Evolutionary conservation across 2,113 vertebrate genomes (phyloP).

Genomic region (Sylvietta virens): DNA sequence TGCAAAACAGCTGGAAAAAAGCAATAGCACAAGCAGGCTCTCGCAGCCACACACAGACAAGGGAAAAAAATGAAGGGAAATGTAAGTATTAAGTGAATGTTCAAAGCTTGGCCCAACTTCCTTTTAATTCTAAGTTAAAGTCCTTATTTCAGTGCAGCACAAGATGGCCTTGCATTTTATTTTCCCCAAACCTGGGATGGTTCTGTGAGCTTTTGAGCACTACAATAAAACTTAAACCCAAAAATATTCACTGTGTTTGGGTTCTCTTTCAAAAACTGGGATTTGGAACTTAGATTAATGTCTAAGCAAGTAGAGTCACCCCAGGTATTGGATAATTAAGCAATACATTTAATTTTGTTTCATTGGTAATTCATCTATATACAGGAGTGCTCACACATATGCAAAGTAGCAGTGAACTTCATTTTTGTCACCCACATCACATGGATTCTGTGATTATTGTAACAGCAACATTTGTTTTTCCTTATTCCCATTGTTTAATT

Average conservation of each 20-base stretch:
- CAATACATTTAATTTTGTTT: background rate
- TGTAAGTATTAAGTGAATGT: background rate
- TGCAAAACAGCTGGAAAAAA: background rate
- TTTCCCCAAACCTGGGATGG: background rate
- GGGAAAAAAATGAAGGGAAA: background rate
- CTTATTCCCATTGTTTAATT: conserved; percentile 49
- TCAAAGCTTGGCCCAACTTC: background rate
- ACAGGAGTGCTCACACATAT: background rate
- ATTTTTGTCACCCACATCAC: background rate
- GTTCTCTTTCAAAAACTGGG: background rate
- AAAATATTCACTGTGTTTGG: background rate
- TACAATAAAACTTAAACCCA: background rate
- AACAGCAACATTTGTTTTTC: conserved; percentile 20
- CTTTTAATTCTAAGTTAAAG: background rate
- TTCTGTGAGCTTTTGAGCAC: background rate
- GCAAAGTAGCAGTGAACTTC: background rate
- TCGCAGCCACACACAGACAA: background rate
- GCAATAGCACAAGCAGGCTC: background rate
- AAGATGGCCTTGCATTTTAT: background rate
- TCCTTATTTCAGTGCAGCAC: background rate
- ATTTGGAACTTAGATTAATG: background rate
- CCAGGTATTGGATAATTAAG: background rate
- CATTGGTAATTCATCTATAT: background rate
- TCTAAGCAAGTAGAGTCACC: background rate
- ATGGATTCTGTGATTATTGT: background rate